Percentiles rank a stretch among this genome's conserved stretches.
phyloP scores from a whole-genome alignment of 2,113 vertebrate species.

The Embiotoca jacksoni region DNA sequence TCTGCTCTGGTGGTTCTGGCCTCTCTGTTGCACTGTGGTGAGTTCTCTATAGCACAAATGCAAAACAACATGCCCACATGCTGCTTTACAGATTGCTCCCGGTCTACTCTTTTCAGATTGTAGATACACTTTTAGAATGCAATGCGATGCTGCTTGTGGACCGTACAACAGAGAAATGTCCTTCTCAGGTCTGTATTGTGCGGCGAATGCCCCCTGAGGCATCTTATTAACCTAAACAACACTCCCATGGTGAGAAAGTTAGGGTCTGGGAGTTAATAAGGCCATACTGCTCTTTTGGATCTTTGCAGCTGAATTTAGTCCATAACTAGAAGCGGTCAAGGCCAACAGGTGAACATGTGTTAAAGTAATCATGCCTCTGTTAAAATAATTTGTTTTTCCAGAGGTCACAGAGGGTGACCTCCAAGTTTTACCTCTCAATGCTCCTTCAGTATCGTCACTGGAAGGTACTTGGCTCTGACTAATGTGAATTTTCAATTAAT shows the following conservation, averaged over 20 bases:
- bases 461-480: not conserved
- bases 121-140: slow-evolving; percentile 23
- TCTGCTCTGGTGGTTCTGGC: slow-evolving; percentile 99
- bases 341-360: slow-evolving; percentile 43
- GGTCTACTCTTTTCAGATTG: not conserved
- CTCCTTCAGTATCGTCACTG: not conserved
- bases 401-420: slow-evolving; percentile 43
- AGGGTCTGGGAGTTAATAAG: slow-evolving; percentile 22
- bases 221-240: slow-evolving; percentile 48
- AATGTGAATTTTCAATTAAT: slow-evolving; percentile 22
- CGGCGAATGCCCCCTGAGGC: slow-evolving; percentile 12
- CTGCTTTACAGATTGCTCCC: slow-evolving; percentile 21
- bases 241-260: slow-evolving; percentile 25
- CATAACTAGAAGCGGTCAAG: slow-evolving; percentile 47
- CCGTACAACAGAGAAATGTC: slow-evolving; percentile 7
- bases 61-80: slow-evolving; percentile 16
- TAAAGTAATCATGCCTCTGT: slow-evolving; percentile 58
- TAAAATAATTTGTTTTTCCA: slow-evolving; percentile 36
- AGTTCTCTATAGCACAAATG: slow-evolving; percentile 72
- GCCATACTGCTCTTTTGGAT: slow-evolving; percentile 10
- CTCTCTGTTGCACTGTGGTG: slow-evolving; percentile 99
- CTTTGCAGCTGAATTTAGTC: slow-evolving; percentile 40
- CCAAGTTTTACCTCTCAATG: not conserved
- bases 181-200: slow-evolving; percentile 43
- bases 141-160: not conserved